Evolutionary conservation across 2,888 invertebrate species (phyloP), one percentile per base, ranked within the genome.

Genomic region (Megaustenia siamemsis): DNA sequence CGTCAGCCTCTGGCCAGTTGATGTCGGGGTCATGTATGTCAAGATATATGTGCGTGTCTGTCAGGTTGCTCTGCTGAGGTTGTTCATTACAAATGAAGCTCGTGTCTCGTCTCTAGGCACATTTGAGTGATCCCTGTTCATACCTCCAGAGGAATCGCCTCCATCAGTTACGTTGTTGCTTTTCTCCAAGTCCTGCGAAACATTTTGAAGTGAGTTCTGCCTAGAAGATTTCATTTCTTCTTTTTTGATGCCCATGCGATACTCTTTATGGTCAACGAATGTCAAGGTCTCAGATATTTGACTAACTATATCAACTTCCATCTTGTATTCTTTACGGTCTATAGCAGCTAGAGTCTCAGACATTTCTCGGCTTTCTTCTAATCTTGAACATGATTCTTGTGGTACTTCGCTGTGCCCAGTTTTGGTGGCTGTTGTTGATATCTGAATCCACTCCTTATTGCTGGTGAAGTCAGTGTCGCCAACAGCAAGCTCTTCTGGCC

Each of bases 311-410:
- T 63, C 10, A 2, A n/a, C 45, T 5, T 78, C 66, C 24, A 78
- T 1, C 32, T 63, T 56, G 32, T 78, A 60, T 63, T 78, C 78
- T 43, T 60, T 78, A 63, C 43, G 78, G 66, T 78, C 78, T 21
- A 78, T 63, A 4, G 45, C 78, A 15, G 32, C 12, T 8, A 45
- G 0, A 18, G 15, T 18, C 18, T 73, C 73, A 49, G 6, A 5
- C 40, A 69, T 38, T 24, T 69, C 40, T 21, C 40, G 63, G 15
- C 15, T 24, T 6, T 43, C n/a, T 45, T 43, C 71, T 18, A 35
- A 2, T 4, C 49, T 45, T 66, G 78, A 40, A 18, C 18, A 0
- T 10, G n/a, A 0, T 43, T 60, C 66, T 63, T 60, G 21, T 76
- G 76, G 56, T 28, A 76, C 4, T 1, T 73, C 71, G 28, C 6